phyloP scores from a whole-genome alignment of 2,888 invertebrate genomes.

The Saturnia japonica region DNA sequence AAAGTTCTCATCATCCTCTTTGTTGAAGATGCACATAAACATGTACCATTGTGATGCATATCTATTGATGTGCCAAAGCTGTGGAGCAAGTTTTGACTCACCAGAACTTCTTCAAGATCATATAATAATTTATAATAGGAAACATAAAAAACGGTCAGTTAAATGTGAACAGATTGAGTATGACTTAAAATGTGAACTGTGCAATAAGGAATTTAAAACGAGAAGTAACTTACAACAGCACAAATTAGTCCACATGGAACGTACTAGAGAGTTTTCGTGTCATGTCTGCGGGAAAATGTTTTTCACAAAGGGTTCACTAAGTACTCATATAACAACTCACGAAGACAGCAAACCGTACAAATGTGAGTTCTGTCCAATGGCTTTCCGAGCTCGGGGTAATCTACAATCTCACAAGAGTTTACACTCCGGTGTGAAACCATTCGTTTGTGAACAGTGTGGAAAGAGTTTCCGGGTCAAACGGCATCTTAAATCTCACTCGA shows the following conservation, averaged over 20 bases:
- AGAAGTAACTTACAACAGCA: slow-evolving; percentile 67
- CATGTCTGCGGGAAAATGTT: slow-evolving; percentile 77
- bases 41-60: slow-evolving; percentile 43
- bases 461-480: slow-evolving; percentile 73
- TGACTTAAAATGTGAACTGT: slow-evolving; percentile 64
- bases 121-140: slow-evolving; percentile 52
- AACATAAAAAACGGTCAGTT: slow-evolving; percentile 40
- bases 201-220: slow-evolving; percentile 68
- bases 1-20: slow-evolving; percentile 45
- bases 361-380: slow-evolving; percentile 69
- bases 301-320: slow-evolving; percentile 70
- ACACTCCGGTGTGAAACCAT: slow-evolving; percentile 69
- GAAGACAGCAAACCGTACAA: slow-evolving; percentile 69
- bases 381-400: slow-evolving; percentile 71
- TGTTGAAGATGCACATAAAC: slow-evolving; percentile 57
- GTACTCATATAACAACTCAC: slow-evolving; percentile 69
- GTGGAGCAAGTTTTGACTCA: slow-evolving; percentile 59
- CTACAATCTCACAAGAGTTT: slow-evolving; percentile 67
- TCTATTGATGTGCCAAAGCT: slow-evolving; percentile 55
- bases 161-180: slow-evolving; percentile 43
- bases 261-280: slow-evolving; percentile 68
- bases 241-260: slow-evolving; percentile 69
- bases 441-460: slow-evolving; percentile 75
- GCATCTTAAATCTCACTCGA: slow-evolving; percentile 74
- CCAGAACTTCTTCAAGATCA: slow-evolving; percentile 63